A percentile compares a stretch with the other conserved stretches of the same genome.
These are phyloP conservation scores for Merops nubicus DNA, from an alignment of 2,113 vertebrate species.

Conservation along the genomic window DNA sequence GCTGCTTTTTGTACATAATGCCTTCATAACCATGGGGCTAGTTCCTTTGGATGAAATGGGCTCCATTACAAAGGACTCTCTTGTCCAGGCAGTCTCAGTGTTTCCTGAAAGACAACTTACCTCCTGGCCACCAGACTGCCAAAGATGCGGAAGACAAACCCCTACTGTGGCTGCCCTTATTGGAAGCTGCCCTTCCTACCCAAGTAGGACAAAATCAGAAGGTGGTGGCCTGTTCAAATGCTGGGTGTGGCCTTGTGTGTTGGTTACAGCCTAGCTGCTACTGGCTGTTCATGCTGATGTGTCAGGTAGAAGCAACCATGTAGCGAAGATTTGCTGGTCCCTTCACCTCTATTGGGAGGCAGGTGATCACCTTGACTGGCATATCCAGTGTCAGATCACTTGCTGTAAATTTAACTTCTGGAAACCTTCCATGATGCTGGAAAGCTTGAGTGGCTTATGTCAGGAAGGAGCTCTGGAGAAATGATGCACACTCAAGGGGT, in stretches of 20 bases:
- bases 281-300: background rate
- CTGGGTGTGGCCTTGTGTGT: background rate
- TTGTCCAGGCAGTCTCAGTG: background rate
- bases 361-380: background rate
- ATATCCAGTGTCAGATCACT: background rate
- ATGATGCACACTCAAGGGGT: too few species aligned
- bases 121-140: background rate
- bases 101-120: background rate
- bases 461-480: too few species aligned
- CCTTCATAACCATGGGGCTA: accelerated
- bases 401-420: background rate
- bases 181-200: background rate
- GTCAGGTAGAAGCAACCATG: background rate
- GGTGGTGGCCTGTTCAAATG: background rate
- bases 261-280: background rate
- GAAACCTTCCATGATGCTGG: background rate
- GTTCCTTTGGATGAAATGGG: background rate
- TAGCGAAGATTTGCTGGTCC: background rate
- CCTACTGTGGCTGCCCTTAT: background rate
- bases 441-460: background rate
- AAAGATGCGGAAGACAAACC: background rate
- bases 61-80: background rate
- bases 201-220: background rate
- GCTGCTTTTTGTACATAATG: background rate
- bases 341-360: background rate